Base-by-base conservation (phyloP, 2,113 vertebrate genomes). In the Albula goreensis region DNA sequence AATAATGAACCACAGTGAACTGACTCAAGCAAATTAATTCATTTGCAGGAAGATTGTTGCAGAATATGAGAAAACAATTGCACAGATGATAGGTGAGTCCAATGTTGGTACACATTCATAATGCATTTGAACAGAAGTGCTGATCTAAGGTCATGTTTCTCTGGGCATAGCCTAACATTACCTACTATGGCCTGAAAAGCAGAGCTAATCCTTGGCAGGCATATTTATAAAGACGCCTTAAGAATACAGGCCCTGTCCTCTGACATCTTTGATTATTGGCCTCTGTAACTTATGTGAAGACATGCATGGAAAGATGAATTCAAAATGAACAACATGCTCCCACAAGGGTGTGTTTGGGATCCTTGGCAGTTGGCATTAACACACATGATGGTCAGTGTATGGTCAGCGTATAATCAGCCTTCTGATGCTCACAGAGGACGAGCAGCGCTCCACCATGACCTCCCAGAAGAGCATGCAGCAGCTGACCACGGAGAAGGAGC, bases 51-150 rank as follows among this genome's bases (percentile, higher is more conserved):
- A 97, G 93, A 99, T 99, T 2, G 97, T 99, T 89, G 96, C 97
- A 19, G 98, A 99, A 88, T 99, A 99, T 74, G 98, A 99, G 90
- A 99, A 97, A 92, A 99, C 98, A 0, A 97, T 99, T 85, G 97
- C 98, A 49, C 98, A 99, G 93, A 99, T 99, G 98, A 99, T 99
- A 85, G 98, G 98, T 99, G 87, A 94, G 96, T 91, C 89, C 13
- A 25, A 22, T 1, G n/a, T 66, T 66, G 17, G 60, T 19, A 15
- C 60, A 19, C 22, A 66, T 66, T 66, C 17, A 12, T 60, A 15
- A 60, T 15, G 17, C 57, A 13, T 60, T 60, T 13, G 57, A 60
- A 15, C 22, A 4, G 60, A 19, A 66, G 17, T 66, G 6, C 60
- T 22, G 56, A 60, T 60, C 56, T 60, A 60, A 15, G 56, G 17